Conservation (phyloP, 2,113 vertebrate genomes). For the Ageneiosus marmoratus region DNA sequence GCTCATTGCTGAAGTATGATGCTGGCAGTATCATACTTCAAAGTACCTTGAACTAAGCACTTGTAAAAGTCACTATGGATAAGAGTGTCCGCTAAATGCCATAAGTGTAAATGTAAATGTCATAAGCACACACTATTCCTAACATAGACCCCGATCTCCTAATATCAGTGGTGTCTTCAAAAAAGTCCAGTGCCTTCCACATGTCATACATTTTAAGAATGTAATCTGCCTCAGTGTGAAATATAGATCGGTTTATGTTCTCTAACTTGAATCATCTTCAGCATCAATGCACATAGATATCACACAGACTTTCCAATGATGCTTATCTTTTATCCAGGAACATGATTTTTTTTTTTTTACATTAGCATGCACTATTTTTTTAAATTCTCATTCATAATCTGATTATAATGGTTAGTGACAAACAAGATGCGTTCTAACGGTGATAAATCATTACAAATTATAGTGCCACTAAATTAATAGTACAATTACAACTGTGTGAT, state of each 20-base stretch:
- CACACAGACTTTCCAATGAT: background rate
- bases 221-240: background rate
- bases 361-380: background rate
- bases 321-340: background rate
- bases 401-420: background rate
- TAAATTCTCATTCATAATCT: background rate
- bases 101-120: background rate
- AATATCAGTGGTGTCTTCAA: background rate
- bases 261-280: background rate
- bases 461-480: background rate
- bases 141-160: background rate
- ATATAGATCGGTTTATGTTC: conserved; percentile 13
- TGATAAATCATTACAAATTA: conserved; percentile 4
- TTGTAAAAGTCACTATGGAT: no score
- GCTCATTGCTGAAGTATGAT: no score
- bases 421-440: background rate
- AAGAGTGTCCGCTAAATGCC: no score
- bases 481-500: background rate
- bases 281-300: conserved; percentile 4
- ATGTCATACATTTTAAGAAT: conserved; percentile 3
- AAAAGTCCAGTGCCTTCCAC: background rate
- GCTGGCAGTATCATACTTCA: no score
- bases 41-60: no score
- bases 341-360: background rate
- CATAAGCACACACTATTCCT: background rate